Evolutionary conservation across 2,113 vertebrate genomes (phyloP), one percentile per base, ranked within the genome.

Genomic region (Psettodes erumei): DNA sequence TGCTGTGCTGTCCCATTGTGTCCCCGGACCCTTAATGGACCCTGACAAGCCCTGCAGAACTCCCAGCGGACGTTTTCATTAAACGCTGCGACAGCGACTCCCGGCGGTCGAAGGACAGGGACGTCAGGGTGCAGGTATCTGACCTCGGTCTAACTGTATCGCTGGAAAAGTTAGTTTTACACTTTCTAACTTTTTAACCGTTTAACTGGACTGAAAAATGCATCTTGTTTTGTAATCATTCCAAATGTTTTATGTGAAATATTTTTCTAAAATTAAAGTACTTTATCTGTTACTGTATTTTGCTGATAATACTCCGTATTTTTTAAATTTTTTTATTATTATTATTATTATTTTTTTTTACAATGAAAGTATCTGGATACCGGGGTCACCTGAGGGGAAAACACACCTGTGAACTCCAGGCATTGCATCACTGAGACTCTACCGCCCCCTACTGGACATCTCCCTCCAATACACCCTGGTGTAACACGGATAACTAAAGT

Each of bases 11-110:
- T 65, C 45, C 74, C 70, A 74, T 84, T 85, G 87, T 90, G 71
- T 80, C 82, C n/a, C 77, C 48, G 67, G 78, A 71, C 68, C 77
- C 86, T 72, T 86, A 79, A 88, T 87, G 69, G 88, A 88, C 76
- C 80, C 82, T 86, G 85, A 88, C 84, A 85, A 79, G 79, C 65
- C 42, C 61, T 53, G 28, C 65, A 55, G 28, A 67, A 27, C 25
- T 40, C 21, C 67, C 54, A 27, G 27, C 48, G 48, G 65, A 77
- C 40, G 73, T 54, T 60, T 64, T 62, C 50, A 35, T 60, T 65
- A 56, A 78, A 64, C 62, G 70, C 55, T 72, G 58, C 88, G 81
- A 82, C 85, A 87, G 85, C 56, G 40, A 30, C 91, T 33, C 86
- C 82, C 90, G 58, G 51, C 21, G 80, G 62, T 61, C 11, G 18